phyloP scores from a whole-genome alignment of 2,113 vertebrate genomes.

The Mugil cephalus region DNA sequence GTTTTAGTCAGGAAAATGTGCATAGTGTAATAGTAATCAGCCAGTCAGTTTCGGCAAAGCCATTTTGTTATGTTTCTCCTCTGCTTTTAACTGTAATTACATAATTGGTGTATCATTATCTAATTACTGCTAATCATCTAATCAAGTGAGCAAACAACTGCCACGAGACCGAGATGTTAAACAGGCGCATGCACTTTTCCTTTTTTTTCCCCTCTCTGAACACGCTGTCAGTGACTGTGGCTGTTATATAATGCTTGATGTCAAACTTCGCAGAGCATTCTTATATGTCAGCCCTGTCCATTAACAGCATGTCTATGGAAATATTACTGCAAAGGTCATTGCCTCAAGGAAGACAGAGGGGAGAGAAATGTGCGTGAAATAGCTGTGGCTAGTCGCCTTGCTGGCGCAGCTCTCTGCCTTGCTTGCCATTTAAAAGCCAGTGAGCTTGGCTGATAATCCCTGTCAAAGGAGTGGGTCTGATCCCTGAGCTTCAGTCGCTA shows the following conservation, averaged over 20 bases:
- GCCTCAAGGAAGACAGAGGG: conserved; percentile 74
- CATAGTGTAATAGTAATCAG: background rate
- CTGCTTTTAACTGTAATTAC: conserved; percentile 22
- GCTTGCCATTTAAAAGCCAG: conserved; percentile 84
- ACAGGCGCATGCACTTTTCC: conserved; percentile 17
- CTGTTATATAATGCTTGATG: conserved; percentile 71
- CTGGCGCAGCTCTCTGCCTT: conserved; percentile 73
- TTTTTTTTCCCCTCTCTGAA: conserved; percentile 13
- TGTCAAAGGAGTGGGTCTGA: conserved; percentile 76
- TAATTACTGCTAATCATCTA: conserved; percentile 63
- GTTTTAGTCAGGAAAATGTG: background rate
- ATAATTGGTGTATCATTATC: conserved; percentile 52
- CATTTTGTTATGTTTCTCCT: conserved; percentile 15
- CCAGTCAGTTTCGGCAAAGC: conserved; percentile 10
- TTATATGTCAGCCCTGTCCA: conserved; percentile 80
- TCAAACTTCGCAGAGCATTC: conserved; percentile 67
- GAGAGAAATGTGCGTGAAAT: conserved; percentile 76
- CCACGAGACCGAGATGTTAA: conserved; percentile 46
- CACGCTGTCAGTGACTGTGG: conserved; percentile 47
- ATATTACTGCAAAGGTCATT: conserved; percentile 82
- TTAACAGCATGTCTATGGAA: conserved; percentile 81
- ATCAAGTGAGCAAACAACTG: conserved; percentile 54
- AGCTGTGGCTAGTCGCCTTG: conserved; percentile 71
- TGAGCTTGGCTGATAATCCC: conserved; percentile 78
- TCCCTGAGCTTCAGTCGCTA: conserved; percentile 68